A percentile compares a stretch with the other conserved stretches of the same genome.
These are phyloP conservation scores for Plebejus melissa DNA, from an alignment of 2,888 invertebrate genomes.

Conservation along the genomic window DNA sequence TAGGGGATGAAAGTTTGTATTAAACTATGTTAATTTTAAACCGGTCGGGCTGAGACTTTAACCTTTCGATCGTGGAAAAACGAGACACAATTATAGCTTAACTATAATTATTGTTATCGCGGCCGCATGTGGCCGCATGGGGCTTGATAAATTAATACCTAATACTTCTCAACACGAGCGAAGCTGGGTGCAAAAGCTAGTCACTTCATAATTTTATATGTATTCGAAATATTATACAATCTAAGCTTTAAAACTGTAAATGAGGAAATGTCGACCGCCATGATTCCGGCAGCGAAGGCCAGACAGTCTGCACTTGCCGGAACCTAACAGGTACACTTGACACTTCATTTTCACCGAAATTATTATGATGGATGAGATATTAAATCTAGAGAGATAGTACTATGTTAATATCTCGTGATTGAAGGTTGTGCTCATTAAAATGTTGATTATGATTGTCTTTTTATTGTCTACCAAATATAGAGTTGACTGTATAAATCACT, in stretches of 20 bases:
- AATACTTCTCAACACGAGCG: too few species aligned
- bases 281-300: constrained; percentile 22
- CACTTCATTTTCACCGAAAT: neutral
- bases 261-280: constrained; percentile 3
- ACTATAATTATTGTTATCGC: too few species aligned
- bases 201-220: too few species aligned
- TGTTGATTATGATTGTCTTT: neutral
- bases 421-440: neutral
- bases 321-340: neutral
- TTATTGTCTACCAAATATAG: constrained; percentile 9
- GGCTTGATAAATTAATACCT: too few species aligned
- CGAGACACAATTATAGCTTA: too few species aligned
- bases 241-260: neutral
- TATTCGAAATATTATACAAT: too few species aligned
- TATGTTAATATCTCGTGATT: neutral
- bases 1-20: too few species aligned
- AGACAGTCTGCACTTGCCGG: constrained; percentile 19
- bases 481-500: neutral
- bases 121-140: too few species aligned
- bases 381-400: neutral
- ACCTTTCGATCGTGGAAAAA: too few species aligned
- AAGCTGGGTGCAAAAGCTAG: too few species aligned
- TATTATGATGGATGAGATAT: constrained; percentile 1
- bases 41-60: too few species aligned
- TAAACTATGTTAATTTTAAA: too few species aligned